Evolutionary conservation across 2,888 invertebrate species (phyloP), one percentile per base, ranked within the genome.

Genomic region (Drosophila vallismaia): DNA sequence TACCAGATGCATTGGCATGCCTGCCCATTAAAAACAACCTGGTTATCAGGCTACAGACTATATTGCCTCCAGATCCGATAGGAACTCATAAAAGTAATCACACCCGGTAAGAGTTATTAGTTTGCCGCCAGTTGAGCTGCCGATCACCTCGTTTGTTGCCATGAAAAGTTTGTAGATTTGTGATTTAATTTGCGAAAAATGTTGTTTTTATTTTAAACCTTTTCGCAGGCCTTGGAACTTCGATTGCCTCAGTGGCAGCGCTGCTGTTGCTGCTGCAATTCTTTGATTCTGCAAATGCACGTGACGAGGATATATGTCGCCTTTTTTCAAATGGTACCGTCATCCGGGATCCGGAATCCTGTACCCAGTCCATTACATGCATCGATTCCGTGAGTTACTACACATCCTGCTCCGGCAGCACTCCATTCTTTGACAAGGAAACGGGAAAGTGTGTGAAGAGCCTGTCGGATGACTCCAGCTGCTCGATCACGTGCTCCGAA

Each of bases 321-420:
- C 1, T 89, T 3, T 90, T 90, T 46, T 28, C 85, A 0, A 74
- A 90, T 12, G 62, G 58, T 2, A 83, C 84, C 1, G 66, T 80
- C n/a, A 69, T 90, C 14, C 77, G 89, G 7, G 87, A 90, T 79
- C 90, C 91, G 0, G 79, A 84, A 0, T 86, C 89, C 0, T 90
- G 91, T 57, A 69, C 76, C 26, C 76, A 71, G 0, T 89, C 75
- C 28, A 79, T 90, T 14, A 79, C 74, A 10, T 90, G 90, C 64
- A 54, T 54, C 1, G 50, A 90, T 14, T 74, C 62, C 2, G 53
- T 71, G 46, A 75, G 81, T 46, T 19, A 72, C 26, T 77, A 77
- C 7, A 54, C 5, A 19, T 53, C 28, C 33, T 90, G 90, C 48
- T 8, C 68, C 3, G 70, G 77, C 4, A 51, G 60, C 4, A 82